Percentiles rank a stretch among this genome's conserved stretches.
phyloP scores from a whole-genome alignment of 2,113 vertebrate genomes.

The Pontoporia blainvillei region DNA sequence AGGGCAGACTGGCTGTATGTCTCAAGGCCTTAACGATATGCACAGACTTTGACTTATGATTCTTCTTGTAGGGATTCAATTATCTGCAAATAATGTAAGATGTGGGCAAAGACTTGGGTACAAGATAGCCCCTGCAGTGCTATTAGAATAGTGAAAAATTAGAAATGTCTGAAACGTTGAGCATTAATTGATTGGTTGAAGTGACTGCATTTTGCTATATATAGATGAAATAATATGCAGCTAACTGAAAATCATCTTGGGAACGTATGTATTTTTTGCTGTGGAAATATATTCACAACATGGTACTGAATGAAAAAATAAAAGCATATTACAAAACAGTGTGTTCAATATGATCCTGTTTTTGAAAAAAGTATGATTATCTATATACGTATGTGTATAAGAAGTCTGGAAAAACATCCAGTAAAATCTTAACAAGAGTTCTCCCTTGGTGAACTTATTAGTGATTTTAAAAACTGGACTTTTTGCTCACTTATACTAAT shows the following conservation, averaged over 20 bases:
- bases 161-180: neutral
- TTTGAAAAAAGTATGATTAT: neutral
- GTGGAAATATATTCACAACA: neutral
- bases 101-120: neutral
- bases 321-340: neutral
- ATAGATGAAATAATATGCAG: neutral
- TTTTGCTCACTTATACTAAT: neutral
- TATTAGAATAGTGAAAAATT: neutral
- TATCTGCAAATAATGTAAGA: conserved; percentile 26
- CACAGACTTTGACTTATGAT: neutral
- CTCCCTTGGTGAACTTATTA: neutral
- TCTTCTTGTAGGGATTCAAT: neutral
- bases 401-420: neutral
- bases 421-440: neutral
- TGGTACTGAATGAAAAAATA: neutral
- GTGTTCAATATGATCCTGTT: neutral
- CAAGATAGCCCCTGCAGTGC: neutral
- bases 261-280: neutral
- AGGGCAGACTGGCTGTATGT: neutral
- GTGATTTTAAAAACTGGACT: neutral
- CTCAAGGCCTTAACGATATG: conserved; percentile 6
- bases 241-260: neutral
- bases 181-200: neutral
- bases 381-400: neutral
- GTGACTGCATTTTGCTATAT: neutral